Evolutionary conservation across 1,140 invertebrate species (phyloP).

Genomic region (Coelopa frigida): DNA sequence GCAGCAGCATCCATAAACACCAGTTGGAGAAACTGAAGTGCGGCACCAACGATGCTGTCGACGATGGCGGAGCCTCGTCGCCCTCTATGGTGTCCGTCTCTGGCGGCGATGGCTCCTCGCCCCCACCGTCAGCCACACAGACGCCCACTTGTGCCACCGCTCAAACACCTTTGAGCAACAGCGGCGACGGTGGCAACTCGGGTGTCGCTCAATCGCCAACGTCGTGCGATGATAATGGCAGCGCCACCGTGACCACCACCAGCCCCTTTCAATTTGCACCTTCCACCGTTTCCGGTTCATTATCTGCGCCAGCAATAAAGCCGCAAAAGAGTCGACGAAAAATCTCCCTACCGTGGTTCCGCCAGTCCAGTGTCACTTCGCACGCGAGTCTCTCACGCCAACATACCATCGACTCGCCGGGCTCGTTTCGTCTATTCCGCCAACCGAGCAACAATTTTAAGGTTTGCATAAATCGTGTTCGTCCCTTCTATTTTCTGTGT

Average conservation of each 20-base stretch:
- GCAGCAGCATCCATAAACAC: slow-evolving; percentile 21
- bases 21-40: too few species aligned
- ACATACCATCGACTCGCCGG: slow-evolving; percentile 82
- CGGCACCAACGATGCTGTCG: too few species aligned
- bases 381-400: slow-evolving; percentile 68
- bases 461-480: slow-evolving; percentile 38
- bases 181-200: neutral
- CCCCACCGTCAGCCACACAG: neutral
- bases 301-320: slow-evolving; percentile 28
- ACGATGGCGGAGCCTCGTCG: neutral
- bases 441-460: slow-evolving; percentile 45
- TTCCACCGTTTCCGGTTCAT: neutral
- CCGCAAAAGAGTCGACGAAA: slow-evolving; percentile 68
- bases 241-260: slow-evolving; percentile 17
- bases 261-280: slow-evolving; percentile 34
- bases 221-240: too few species aligned
- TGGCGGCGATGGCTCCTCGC: neutral
- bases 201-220: neutral
- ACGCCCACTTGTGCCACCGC: too few species aligned
- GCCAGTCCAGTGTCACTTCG: slow-evolving; percentile 64
- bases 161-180: slow-evolving; percentile 1
- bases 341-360: slow-evolving; percentile 83
- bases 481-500: too few species aligned
- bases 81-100: neutral
- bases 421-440: slow-evolving; percentile 57